Evolutionary conservation across 2,113 vertebrate species (phyloP), one percentile per base, ranked within the genome.

Genomic region (Leucopsar rothschildi): DNA sequence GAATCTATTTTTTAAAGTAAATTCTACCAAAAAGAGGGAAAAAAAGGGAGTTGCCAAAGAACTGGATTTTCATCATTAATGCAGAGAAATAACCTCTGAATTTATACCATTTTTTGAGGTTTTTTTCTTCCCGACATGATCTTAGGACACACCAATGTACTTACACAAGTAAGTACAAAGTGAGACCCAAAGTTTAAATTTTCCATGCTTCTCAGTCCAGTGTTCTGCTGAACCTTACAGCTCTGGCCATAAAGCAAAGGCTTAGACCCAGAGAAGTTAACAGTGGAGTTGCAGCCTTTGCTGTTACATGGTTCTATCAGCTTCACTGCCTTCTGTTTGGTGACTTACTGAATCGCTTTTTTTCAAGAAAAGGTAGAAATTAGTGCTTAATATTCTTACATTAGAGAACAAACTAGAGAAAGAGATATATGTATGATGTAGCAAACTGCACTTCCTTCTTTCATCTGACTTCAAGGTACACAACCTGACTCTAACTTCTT

Each of bases 211-310:
- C 24, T 68, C 19, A 52, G n/a, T 60, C 18, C 16, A 24, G 2
- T 37, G 39, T 50, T 77, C 40, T 65, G 22, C 13, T 80, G n/a
- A 77, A 20, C 8, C 27, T 76, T 76, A 45, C 37, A 61, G 42
- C 33, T 57, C 50, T 40, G 31, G 10, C 21, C 6, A 2, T 53
- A 53, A 64, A 27, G 45, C 0, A 0, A 40, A 40, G 24, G 10
- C 27, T 86, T 64, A 66, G n/a, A 50, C 31, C 5, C 37, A 69
- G 31, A 5, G 28, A 69, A 69, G 20, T 68, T 65, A 57, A 25
- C 7, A 59, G 15, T 63, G 16, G 6, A 61, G 8, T 45, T 52
- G 63, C 13, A 72, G 15, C 18, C 59, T 77, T 65, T 83, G 17
- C 24, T 83, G 61, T 86, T 29, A 33, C 1, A 1, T 79, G 10